Evolutionary conservation across 2,797 vertebrate genomes (phyloP).

Genomic region (Micropoecilia bifurca): DNA sequence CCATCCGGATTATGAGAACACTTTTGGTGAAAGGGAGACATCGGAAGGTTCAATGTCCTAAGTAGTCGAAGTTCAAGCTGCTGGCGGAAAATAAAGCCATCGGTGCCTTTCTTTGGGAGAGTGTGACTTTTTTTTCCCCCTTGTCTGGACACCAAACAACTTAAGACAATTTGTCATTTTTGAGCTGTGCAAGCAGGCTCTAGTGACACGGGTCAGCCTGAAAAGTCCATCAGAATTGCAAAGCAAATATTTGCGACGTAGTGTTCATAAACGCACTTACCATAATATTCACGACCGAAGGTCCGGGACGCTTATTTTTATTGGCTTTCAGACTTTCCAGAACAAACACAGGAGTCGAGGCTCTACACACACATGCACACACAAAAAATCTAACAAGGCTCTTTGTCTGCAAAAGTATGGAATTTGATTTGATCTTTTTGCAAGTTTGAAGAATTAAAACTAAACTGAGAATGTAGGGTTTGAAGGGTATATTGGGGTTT

Average conservation of each 20-base stretch:
- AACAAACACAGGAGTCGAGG: neutral
- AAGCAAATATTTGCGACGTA: neutral
- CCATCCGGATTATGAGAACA: slow-evolving; percentile 40
- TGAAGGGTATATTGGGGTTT: too few species aligned
- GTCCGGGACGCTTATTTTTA: neutral
- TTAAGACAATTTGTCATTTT: neutral
- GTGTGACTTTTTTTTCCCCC: neutral
- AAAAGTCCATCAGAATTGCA: slow-evolving; percentile 1
- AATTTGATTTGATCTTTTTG: neutral
- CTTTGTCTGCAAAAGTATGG: neutral
- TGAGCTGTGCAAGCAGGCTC: neutral
- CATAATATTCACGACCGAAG: neutral
- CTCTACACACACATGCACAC: neutral
- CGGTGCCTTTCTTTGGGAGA: neutral
- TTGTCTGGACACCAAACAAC: neutral
- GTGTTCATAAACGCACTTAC: neutral
- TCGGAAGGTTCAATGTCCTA: slow-evolving; percentile 24
- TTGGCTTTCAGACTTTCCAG: neutral
- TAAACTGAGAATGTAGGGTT: neutral
- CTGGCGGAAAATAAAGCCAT: slow-evolving; percentile 8
- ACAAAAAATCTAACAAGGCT: neutral
- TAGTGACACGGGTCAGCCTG: neutral
- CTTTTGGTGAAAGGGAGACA: slow-evolving; percentile 40
- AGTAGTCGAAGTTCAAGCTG: slow-evolving; percentile 18
- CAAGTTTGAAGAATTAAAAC: neutral